Conservation (phyloP, 1,140 invertebrate genomes). For the Drosophila dunni region DNA sequence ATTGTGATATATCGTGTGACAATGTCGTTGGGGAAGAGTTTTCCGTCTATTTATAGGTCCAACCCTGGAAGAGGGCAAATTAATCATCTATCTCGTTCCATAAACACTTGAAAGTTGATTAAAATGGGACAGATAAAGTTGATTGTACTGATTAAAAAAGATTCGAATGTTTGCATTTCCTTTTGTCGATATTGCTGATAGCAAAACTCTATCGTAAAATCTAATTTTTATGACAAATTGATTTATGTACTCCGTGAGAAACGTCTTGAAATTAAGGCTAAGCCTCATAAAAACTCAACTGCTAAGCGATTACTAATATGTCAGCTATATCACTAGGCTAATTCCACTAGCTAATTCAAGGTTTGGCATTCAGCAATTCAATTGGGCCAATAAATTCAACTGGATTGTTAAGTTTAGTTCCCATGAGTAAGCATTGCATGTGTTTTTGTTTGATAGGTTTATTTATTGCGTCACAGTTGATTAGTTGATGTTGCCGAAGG, state of each 20-base stretch:
- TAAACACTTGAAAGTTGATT: slow-evolving; percentile 54
- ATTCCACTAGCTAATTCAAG: slow-evolving; percentile 16
- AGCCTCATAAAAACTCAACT: neutral
- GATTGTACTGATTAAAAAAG: slow-evolving; percentile 38
- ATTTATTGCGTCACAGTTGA: slow-evolving; percentile 33
- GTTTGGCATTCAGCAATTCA: slow-evolving; percentile 10
- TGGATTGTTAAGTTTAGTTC: slow-evolving; percentile 1
- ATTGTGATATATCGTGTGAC: slow-evolving; percentile 35
- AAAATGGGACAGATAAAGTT: slow-evolving; percentile 27
- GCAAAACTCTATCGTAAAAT: slow-evolving; percentile 22
- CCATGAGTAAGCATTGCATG: slow-evolving; percentile 3
- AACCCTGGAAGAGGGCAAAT: neutral
- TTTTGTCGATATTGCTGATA: slow-evolving; percentile 22
- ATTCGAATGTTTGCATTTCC: slow-evolving; percentile 46
- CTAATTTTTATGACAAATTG: slow-evolving; percentile 1
- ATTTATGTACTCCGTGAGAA: slow-evolving; percentile 23
- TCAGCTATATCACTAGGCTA: neutral
- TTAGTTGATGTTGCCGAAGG: slow-evolving; percentile 80
- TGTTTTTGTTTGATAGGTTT: slow-evolving; percentile 13
- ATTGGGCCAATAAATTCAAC: slow-evolving; percentile 1
- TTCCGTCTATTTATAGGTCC: slow-evolving; percentile 62
- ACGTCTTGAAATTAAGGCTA: neutral
- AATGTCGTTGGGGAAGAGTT: slow-evolving; percentile 13
- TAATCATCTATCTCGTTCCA: slow-evolving; percentile 41
- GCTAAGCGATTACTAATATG: slow-evolving; percentile 7